Percentiles rank a stretch among this genome's conserved stretches.
Conservation (phyloP, 2,888 invertebrate genomes). For the Latrodectus hesperus region DNA sequence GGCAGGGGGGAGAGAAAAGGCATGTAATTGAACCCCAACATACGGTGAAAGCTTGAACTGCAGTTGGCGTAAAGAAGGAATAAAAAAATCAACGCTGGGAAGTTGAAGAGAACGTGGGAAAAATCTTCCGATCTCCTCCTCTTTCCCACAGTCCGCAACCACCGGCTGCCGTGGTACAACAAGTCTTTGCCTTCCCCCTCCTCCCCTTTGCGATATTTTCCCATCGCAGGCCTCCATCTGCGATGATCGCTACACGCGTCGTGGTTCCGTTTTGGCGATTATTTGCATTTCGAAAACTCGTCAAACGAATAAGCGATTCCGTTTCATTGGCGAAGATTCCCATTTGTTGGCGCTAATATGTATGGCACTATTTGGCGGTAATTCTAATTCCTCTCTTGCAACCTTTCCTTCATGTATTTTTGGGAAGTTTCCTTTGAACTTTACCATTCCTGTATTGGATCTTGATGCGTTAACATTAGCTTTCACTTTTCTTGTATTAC, state of each 20-base stretch:
- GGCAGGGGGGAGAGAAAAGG: conserved; percentile 6
- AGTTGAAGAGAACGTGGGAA: conserved; percentile 64
- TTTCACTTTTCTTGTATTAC: neutral
- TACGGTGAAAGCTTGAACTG: conserved; percentile 30
- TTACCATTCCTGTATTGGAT: conserved; percentile 12
- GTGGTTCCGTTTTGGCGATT: conserved; percentile 26
- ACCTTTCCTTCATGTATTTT: conserved; percentile 41
- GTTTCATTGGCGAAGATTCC: conserved; percentile 10
- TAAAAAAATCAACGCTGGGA: conserved; percentile 33
- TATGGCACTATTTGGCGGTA: conserved; percentile 13
- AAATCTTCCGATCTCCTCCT: conserved; percentile 44
- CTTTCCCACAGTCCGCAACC: conserved; percentile 63
- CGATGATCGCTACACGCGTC: neutral
- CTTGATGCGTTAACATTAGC: neutral
- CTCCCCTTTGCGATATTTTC: conserved; percentile 11
- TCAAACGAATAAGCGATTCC: neutral
- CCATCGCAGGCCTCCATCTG: conserved; percentile 14
- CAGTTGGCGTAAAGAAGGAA: conserved; percentile 15
- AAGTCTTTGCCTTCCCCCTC: neutral
- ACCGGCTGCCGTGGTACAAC: conserved; percentile 29
- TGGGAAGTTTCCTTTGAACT: conserved; percentile 34
- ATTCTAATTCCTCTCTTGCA: neutral
- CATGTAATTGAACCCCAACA: conserved; percentile 30
- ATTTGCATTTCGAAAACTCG: neutral
- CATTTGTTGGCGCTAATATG: neutral